phyloP scores from a whole-genome alignment of 2,797 vertebrate genomes.

The Sebastes minor region DNA sequence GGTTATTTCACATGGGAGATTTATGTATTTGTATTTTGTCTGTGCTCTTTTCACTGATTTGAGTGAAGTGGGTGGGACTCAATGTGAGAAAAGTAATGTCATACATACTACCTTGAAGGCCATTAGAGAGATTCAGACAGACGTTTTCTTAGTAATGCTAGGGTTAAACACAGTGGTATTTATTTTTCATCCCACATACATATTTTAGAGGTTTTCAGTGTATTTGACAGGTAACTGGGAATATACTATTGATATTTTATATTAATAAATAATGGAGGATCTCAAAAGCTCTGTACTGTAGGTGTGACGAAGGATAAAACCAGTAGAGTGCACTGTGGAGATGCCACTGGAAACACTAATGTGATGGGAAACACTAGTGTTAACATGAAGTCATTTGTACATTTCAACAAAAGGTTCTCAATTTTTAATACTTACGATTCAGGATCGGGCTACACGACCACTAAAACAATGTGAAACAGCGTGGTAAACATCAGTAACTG shows the following conservation, averaged over 20 bases:
- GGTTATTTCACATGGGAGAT: not conserved
- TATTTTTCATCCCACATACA: not conserved
- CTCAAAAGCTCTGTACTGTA: not conserved
- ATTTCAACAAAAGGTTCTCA: not conserved
- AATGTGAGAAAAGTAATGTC: not conserved
- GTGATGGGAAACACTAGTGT: not conserved
- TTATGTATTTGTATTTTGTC: not conserved
- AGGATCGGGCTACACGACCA: not conserved
- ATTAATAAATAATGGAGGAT: not conserved
- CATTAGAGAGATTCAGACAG: not conserved
- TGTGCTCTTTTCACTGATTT: not conserved
- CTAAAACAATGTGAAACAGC: not conserved
- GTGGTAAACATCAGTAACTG: not conserved
- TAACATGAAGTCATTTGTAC: not conserved
- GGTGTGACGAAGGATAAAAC: constrained; percentile 8
- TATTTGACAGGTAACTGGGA: not conserved
- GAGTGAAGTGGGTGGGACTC: not conserved
- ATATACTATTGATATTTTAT: not conserved
- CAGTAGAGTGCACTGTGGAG: constrained; percentile 37
- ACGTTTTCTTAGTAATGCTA: not conserved
- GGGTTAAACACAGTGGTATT: not conserved
- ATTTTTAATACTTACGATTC: not conserved
- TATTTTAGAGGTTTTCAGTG: not conserved
- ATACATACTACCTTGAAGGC: not conserved
- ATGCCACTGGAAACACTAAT: not conserved